Base-by-base conservation (phyloP, 2,888 invertebrate species). In the Cyclophora punctaria region DNA sequence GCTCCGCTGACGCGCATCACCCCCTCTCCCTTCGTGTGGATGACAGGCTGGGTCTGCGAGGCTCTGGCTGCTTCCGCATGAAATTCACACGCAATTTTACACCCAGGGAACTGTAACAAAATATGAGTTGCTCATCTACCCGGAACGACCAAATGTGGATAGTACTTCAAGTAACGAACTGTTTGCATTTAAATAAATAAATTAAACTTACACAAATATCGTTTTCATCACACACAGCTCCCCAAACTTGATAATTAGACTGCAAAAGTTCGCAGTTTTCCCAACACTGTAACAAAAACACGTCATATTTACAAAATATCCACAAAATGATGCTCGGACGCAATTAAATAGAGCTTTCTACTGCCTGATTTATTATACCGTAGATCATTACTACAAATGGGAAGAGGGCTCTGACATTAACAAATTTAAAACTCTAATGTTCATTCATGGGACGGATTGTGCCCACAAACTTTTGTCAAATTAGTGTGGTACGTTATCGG, bases 261-360 rank as follows among this genome's bases (percentile, higher is more conserved):
- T 93, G 92, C 58, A 93, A 90, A 63, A 92, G 88, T 75, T 93
- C 93, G 84, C 93, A 93, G 75, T 92, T 93, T 82, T 93, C 92
- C 93, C 93, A 93, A 76, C 93, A 93, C 93, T 93, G 91, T 83
- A 92, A 89, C 89, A 89, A 89, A 75, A 73, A 71, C 55, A 54
- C 33, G 52, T 56, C 55, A 7, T 3, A 20, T 60, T 55, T 68
- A 61, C 58, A 64, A 64, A 65, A 64, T 57, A 46, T 59, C 59
- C 63, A 66, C 65, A 63, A 57, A 69, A 62, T 57, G 68, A 59
- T 65, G 54, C 64, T 68, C 70, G 61, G 64, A 69, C 67, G 63
- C 67, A 67, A 75, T 69, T 71, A 69, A 69, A 69, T 58, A 53
- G 58, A 61, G 69, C 66, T 69, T 75, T 67, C 68, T 68, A 68